A percentile compares a stretch with the other conserved stretches of the same genome.
phyloP scores from a whole-genome alignment of 1,140 invertebrate genomes.

The Panulirus ornatus region DNA sequence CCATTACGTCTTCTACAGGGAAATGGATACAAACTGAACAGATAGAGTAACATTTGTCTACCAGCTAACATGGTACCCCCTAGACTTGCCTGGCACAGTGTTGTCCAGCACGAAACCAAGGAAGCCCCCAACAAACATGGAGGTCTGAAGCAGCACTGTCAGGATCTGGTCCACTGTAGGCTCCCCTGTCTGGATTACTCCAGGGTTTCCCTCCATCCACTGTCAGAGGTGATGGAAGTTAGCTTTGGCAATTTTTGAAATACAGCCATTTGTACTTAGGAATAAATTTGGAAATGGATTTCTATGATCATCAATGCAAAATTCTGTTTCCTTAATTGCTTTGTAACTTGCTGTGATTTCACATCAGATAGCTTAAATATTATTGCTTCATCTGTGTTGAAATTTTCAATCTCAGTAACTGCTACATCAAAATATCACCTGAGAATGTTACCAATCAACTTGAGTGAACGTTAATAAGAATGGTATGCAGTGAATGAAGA shows the following conservation, averaged over 20 bases:
- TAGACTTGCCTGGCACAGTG: constrained; percentile 78
- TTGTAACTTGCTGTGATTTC: too few species aligned
- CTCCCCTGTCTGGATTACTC: constrained; percentile 10
- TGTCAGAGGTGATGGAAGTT: neutral
- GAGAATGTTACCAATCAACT: too few species aligned
- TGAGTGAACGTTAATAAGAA: too few species aligned
- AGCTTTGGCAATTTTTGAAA: neutral
- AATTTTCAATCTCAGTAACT: too few species aligned
- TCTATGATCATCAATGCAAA: too few species aligned
- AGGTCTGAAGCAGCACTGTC: constrained; percentile 77
- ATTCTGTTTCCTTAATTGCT: too few species aligned
- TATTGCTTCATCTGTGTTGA: too few species aligned
- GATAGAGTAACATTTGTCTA: neutral
- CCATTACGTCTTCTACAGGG: too few species aligned
- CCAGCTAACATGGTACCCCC: neutral
- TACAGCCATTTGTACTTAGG: neutral
- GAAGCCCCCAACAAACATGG: constrained; percentile 79
- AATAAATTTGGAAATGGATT: neutral
- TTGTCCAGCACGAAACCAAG: constrained; percentile 79
- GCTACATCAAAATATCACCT: too few species aligned
- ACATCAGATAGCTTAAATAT: too few species aligned
- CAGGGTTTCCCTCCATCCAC: constrained; percentile 37
- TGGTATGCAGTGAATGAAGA: too few species aligned
- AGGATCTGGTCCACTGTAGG: constrained; percentile 73
- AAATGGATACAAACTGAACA: too few species aligned